phyloP scores from a whole-genome alignment of 2,888 invertebrate species.

The Stratiomys singularior region DNA sequence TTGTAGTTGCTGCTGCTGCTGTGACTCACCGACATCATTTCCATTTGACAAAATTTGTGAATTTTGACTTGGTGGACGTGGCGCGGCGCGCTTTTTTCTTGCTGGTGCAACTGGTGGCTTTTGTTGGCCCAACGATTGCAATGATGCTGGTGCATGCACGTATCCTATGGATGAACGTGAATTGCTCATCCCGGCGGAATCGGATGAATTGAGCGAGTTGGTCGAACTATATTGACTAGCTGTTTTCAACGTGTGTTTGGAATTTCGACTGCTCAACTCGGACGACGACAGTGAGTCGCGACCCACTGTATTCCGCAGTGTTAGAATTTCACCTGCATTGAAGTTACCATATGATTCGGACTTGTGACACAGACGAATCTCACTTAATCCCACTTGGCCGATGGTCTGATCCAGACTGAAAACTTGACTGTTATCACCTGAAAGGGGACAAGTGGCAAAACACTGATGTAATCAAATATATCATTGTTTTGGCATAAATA shows the following conservation, averaged over 20 bases:
- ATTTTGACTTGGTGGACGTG: conserved; percentile 63
- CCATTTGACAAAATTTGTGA: conserved; percentile 56
- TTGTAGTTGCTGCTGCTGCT: neutral
- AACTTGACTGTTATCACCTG: conserved; percentile 65
- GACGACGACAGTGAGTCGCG: conserved; percentile 64
- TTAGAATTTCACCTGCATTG: conserved; percentile 62
- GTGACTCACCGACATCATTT: conserved; percentile 23
- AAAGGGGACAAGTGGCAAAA: conserved; percentile 44
- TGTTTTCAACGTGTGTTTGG: conserved; percentile 63
- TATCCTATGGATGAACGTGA: conserved; percentile 57
- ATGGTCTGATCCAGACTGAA: conserved; percentile 64
- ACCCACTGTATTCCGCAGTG: conserved; percentile 59
- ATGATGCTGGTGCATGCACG: conserved; percentile 53
- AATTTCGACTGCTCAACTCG: conserved; percentile 64
- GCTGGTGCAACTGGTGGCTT: conserved; percentile 57
- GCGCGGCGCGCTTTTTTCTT: conserved; percentile 64
- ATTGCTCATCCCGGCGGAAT: conserved; percentile 64
- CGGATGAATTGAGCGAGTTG: conserved; percentile 65
- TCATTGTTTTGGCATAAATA: neutral
- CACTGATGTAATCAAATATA: neutral
- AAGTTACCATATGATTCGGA: conserved; percentile 63
- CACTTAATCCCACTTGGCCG: conserved; percentile 65
- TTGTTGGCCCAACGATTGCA: neutral
- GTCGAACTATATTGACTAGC: conserved; percentile 66
- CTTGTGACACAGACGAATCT: conserved; percentile 64